Evolutionary conservation across 2,113 vertebrate species (phyloP), one percentile per base, ranked within the genome.

Genomic region (western clawed frog (Xenopus tropicalis)): DNA sequence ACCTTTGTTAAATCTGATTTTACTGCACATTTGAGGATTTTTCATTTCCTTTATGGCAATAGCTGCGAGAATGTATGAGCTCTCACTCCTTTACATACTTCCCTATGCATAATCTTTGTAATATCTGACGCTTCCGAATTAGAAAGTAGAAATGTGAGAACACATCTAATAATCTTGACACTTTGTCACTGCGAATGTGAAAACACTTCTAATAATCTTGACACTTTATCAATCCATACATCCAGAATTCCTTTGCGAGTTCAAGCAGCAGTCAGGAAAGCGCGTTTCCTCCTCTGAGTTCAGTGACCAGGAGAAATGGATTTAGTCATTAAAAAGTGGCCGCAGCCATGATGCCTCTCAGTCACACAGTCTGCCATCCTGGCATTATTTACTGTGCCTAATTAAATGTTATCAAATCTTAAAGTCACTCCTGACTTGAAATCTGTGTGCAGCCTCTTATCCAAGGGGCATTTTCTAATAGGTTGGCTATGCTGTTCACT

Each of bases 361-460:
- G 67, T 70, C 73, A 72, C 1, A 0, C 64, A 74, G 65, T 78
- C 76, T 69, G 44, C 83, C 77, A 70, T 72, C 70, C 79, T 83
- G 83, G 83, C 71, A 82, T 66, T 81, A 77, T 78, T 79, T 78
- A 77, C 81, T 83, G 79, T 77, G 70, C 80, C 83, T 88, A 84
- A 88, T 88, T 85, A 86, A 84, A 83, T 43, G 62, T 71, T 79
- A 77, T 84, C 81, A 69, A 29, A 57, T 79, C 79, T 81, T 77
- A 70, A 78, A 77, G 74, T 80, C 76, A 79, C 76, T 57, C 46
- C 79, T 80, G 82, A 82, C 77, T 71, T 81, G 77, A 80, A 77
- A 75, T 43, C 79, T 81, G 78, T 79, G 74, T 56, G 52, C 79
- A 82, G 77, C 72, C 52, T 81, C 83, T 58, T 77, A 85, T 83